Evolutionary conservation across 2,113 vertebrate species (phyloP).

Genomic region (Ellobius talpinus): DNA sequence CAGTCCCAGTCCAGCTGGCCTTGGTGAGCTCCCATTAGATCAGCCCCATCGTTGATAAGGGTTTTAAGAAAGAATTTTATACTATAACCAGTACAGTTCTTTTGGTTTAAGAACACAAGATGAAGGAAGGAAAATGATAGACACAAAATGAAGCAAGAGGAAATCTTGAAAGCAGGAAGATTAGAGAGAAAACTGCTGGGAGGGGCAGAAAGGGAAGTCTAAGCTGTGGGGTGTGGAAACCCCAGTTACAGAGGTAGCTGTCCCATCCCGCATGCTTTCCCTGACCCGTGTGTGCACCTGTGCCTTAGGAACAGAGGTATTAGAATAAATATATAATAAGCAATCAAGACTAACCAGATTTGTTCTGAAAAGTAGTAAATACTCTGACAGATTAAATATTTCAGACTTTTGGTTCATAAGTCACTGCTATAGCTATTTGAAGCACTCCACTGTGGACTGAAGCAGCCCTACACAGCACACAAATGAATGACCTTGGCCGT

Average conservation of each 20-base stretch:
- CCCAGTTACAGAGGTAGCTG: background rate
- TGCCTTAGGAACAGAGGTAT: background rate
- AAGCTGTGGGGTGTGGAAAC: background rate
- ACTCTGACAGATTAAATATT: background rate
- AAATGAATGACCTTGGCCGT: background rate
- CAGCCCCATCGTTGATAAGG: no score
- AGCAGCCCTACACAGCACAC: no score
- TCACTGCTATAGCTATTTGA: background rate
- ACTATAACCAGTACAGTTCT: background rate
- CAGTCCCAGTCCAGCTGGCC: no score
- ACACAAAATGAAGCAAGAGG: background rate
- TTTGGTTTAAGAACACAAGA: constrained; percentile 10
- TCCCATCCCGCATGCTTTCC: background rate
- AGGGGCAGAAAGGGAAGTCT: background rate
- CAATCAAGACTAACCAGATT: background rate
- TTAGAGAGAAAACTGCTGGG: background rate
- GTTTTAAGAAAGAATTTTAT: background rate
- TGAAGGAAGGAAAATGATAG: background rate
- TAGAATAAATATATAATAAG: background rate
- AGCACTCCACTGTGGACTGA: fast-evolving
- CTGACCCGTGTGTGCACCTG: background rate
- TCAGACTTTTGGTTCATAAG: background rate
- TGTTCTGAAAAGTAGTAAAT: background rate
- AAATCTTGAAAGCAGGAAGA: background rate
- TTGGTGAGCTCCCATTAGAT: no score